Conservation (phyloP, 2,113 vertebrate species). For the Apodemus sylvaticus region DNA sequence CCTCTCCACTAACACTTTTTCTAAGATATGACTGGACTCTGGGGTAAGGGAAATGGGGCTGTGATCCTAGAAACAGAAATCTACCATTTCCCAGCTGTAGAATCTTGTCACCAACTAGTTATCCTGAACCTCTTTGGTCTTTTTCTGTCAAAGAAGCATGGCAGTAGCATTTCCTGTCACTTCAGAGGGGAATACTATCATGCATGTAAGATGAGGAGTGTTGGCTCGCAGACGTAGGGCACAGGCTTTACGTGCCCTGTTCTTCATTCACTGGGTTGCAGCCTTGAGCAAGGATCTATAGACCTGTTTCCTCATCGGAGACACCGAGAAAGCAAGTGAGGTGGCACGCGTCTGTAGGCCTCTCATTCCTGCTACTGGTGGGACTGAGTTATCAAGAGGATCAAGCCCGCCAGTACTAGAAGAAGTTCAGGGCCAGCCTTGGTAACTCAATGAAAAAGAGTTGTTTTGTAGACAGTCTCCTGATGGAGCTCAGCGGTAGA, state of each 20-base stretch:
- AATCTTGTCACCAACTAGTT: slow-evolving; percentile 6
- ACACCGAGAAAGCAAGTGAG: not conserved
- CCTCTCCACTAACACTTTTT: not conserved
- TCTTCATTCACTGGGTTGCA: slow-evolving; percentile 6
- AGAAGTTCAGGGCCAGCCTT: not conserved
- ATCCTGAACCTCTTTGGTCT: not conserved
- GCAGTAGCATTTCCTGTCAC: not conserved
- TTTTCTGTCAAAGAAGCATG: not conserved
- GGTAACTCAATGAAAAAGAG: not conserved
- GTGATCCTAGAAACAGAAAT: not conserved
- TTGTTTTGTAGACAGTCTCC: not conserved
- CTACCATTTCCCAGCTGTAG: not conserved
- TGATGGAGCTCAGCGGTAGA: not conserved
- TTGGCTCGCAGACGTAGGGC: not conserved
- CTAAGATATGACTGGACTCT: slow-evolving; percentile 23
- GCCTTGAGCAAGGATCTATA: not conserved
- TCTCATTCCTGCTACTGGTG: not conserved
- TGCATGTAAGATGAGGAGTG: slow-evolving; percentile 32
- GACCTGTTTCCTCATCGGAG: slow-evolving; percentile 23
- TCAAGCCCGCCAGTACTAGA: not conserved
- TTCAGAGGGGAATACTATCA: not conserved
- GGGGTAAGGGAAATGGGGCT: not conserved
- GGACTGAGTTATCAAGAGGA: not conserved
- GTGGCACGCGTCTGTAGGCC: not conserved
- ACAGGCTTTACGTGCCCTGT: not conserved